Conservation (phyloP, 2,113 vertebrate species). For the Bubo scandiacus region DNA sequence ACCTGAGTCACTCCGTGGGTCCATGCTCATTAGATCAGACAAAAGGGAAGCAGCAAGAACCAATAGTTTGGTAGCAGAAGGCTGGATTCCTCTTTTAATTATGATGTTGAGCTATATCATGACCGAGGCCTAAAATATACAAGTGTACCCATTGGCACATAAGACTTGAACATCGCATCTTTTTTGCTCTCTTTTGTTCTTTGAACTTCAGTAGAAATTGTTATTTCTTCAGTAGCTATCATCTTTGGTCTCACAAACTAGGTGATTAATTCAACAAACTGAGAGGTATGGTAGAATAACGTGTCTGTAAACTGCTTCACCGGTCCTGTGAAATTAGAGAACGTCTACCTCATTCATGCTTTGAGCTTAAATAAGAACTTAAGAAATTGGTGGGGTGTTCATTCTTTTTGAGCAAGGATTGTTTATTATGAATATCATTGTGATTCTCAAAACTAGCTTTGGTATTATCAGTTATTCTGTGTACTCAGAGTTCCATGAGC, state of each 20-base stretch:
- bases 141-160: neutral
- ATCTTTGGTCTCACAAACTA: neutral
- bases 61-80: neutral
- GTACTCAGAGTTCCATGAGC: neutral
- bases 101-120: neutral
- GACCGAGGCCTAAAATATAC: neutral
- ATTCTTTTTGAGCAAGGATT: neutral
- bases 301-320: neutral
- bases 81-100: neutral
- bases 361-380: neutral
- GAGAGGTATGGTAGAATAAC: neutral
- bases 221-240: neutral
- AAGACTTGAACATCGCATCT: neutral
- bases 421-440: neutral
- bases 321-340: neutral
- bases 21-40: neutral
- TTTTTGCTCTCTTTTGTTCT: neutral
- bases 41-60: constrained; percentile 1
- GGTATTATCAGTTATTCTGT: neutral
- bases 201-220: neutral
- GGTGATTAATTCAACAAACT: neutral
- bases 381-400: neutral
- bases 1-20: neutral
- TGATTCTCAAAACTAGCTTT: constrained; percentile 4
- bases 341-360: neutral